Conservation (phyloP, 2,797 vertebrate species). For the Masticophis lateralis region DNA sequence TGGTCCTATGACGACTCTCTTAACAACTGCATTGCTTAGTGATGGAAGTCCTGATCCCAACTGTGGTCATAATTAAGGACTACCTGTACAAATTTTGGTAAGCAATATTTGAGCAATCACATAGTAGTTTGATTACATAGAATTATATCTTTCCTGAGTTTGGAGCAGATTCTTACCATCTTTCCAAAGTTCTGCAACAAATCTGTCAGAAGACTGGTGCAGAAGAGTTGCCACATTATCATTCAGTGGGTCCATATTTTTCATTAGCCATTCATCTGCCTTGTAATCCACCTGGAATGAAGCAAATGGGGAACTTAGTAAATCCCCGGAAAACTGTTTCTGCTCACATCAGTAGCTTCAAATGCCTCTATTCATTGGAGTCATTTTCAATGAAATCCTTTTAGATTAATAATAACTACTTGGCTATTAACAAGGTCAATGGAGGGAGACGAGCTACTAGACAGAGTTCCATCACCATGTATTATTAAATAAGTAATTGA, state of each 20-base stretch:
- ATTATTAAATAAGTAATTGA: background rate
- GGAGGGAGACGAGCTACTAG: background rate
- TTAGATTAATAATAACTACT: background rate
- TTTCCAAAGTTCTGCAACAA: conserved; percentile 89
- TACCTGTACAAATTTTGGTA: background rate
- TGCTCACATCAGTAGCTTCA: background rate
- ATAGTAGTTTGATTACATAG: background rate
- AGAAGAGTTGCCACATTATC: conserved; percentile 88
- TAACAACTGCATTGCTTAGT: background rate
- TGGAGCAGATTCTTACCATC: conserved; percentile 76
- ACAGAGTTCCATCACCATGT: background rate
- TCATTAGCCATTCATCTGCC: conserved; percentile 90
- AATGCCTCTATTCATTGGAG: background rate
- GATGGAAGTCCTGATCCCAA: background rate
- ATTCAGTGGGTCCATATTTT: conserved; percentile 91
- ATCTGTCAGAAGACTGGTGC: conserved; percentile 86
- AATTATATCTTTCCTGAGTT: background rate
- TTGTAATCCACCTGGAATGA: conserved; percentile 85
- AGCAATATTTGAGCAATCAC: background rate
- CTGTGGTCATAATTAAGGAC: background rate
- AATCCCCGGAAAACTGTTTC: background rate
- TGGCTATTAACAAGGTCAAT: background rate
- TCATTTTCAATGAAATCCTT: background rate
- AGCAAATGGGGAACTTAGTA: background rate
- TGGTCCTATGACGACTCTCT: background rate